phyloP scores from a whole-genome alignment of 2,113 vertebrate species.

The Gambusia affinis region DNA sequence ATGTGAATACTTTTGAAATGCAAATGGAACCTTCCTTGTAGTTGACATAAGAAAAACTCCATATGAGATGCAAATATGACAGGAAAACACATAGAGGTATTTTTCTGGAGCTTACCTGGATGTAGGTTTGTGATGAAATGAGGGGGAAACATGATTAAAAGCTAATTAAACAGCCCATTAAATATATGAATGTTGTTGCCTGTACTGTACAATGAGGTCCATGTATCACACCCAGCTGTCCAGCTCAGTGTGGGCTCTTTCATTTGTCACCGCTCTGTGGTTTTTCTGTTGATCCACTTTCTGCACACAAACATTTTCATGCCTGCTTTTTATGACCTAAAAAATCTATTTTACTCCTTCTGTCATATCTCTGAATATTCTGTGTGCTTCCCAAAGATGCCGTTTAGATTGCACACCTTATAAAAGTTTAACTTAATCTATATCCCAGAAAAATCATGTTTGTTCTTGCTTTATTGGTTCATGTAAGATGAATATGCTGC shows the following conservation, averaged over 20 bases:
- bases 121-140: constrained; percentile 21
- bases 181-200: constrained; percentile 48
- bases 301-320: not conserved
- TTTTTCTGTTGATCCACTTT: constrained; percentile 11
- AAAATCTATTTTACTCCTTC: constrained; percentile 21
- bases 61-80: not conserved
- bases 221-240: constrained; percentile 55
- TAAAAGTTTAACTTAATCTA: constrained; percentile 11
- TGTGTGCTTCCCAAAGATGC: constrained; percentile 1
- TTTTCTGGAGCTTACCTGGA: not conserved
- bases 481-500: not conserved
- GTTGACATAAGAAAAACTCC: not conserved
- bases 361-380: constrained; percentile 17
- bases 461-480: constrained; percentile 12
- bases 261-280: constrained; percentile 36
- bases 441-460: not conserved
- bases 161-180: constrained; percentile 67
- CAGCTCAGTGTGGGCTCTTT: constrained; percentile 23
- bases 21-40: not conserved
- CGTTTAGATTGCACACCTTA: constrained; percentile 28
- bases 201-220: constrained; percentile 41
- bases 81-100: constrained; percentile 22
- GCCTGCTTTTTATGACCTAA: not conserved
- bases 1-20: not conserved
- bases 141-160: constrained; percentile 61